Percentiles rank a stretch among this genome's conserved stretches.
phyloP scores from a whole-genome alignment of 2,888 invertebrate genomes.

The Caradrina kadenii region DNA sequence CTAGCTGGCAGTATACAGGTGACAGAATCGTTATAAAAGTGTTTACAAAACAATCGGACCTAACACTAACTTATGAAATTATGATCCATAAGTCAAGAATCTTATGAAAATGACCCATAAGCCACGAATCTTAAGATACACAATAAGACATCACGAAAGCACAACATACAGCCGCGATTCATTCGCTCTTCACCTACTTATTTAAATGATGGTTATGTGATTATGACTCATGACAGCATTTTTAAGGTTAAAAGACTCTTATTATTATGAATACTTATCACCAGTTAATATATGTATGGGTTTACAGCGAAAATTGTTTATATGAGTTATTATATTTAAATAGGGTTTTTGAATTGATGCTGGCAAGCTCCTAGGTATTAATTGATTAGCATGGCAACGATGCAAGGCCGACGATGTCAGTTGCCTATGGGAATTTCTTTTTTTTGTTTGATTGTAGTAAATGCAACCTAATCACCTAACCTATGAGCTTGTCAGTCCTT shows the following conservation, averaged over 20 bases:
- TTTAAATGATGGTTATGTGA: slow-evolving; percentile 42
- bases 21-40: slow-evolving; percentile 47
- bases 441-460: background rate
- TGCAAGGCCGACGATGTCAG: background rate
- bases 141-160: slow-evolving; percentile 59
- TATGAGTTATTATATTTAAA: background rate
- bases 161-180: slow-evolving; percentile 46
- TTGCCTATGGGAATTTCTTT: background rate
- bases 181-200: slow-evolving; percentile 50
- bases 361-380: slow-evolving; percentile 1
- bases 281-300: slow-evolving; percentile 6
- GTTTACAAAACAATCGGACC: slow-evolving; percentile 62
- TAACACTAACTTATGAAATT: slow-evolving; percentile 43
- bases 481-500: background rate
- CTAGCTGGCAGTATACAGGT: slow-evolving; percentile 56
- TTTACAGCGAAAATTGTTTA: slow-evolving; percentile 6
- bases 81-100: slow-evolving; percentile 7
- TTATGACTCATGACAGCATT: slow-evolving; percentile 37
- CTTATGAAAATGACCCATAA: slow-evolving; percentile 22
- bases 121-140: slow-evolving; percentile 51
- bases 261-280: slow-evolving; percentile 12
- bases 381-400: background rate
- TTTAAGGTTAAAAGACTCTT: slow-evolving; percentile 17
- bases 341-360: background rate
- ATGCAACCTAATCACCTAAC: background rate